Evolutionary conservation across 2,888 invertebrate genomes (phyloP), one percentile per base, ranked within the genome.

Genomic region (Dexiosoma caninum): DNA sequence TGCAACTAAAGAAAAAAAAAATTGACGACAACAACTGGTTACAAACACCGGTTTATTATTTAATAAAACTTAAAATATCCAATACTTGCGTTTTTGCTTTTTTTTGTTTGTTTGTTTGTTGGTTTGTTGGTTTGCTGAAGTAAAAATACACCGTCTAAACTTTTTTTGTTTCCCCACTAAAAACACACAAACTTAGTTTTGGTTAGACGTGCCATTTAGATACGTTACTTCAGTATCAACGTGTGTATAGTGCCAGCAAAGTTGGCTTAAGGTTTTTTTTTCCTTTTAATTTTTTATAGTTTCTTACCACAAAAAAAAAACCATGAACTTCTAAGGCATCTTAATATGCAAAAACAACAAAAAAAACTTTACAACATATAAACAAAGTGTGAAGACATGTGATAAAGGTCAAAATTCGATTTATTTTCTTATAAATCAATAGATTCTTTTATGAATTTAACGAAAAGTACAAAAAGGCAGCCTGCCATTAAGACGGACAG

Each of bases 31-130:
- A 69, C 76, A 77, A 77, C 79, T 79, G 76, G 82, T 77, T 72
- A 69, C 72, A 76, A 82, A 82, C 82, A 79, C 82, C 82, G 82
- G 82, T 82, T 82, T 82, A 64, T 79, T 77, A 74, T 77, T 77
- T 78, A 79, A 77, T 76, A 77, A 72, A 72, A 72, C 42, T 62
- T 72, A 35, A 72, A 72, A 72, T 62, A 72, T 62, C 69, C 72
- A 67, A 69, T 79, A 79, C 69, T 51, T 66, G 74, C 75, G 69
- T 60, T 51, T 40, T 9, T 23, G 21, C 30, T 30, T 32, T 30
- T 16, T 27, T 6, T 27, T 27, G 27, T 10, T 19, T n/a, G n/a
- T n/a, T n/a, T n/a, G n/a, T n/a, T n/a, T n/a, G 10, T 32, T 10
- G n/a, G n/a, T n/a, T 30, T 59, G n/a, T 27, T 60, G 60, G 21